phyloP scores from a whole-genome alignment of 2,113 vertebrate species.

The Abramis brama region DNA sequence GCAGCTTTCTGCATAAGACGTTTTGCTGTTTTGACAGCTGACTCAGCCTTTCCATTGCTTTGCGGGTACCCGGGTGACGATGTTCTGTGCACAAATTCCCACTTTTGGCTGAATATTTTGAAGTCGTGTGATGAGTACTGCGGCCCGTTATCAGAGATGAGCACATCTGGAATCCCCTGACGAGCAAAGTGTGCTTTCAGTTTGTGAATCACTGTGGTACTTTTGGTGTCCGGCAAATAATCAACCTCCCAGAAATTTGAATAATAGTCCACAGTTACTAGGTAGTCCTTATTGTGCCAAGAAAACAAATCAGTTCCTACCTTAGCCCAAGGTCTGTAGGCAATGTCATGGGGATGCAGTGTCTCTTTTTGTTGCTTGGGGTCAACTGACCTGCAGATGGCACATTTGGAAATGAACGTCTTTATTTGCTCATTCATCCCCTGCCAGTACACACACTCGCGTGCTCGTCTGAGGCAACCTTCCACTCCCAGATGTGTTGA shows the following conservation, averaged over 20 bases:
- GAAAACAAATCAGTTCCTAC: constrained; percentile 41
- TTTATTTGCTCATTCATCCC: constrained; percentile 48
- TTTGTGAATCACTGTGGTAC: constrained; percentile 45
- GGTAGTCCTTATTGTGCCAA: constrained; percentile 33
- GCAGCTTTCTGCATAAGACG: constrained; percentile 23
- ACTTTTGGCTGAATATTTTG: constrained; percentile 12
- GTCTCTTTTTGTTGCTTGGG: constrained; percentile 35
- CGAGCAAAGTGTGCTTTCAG: constrained; percentile 49
- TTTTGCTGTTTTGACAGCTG: constrained; percentile 36
- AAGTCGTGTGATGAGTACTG: constrained; percentile 34
- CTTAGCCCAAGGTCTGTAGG: constrained; percentile 41
- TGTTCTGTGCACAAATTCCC: constrained; percentile 43
- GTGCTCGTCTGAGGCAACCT: constrained; percentile 36
- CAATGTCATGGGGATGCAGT: constrained; percentile 32
- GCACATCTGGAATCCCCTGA: constrained; percentile 27
- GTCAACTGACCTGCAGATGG: constrained; percentile 34
- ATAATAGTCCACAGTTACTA: constrained; percentile 47
- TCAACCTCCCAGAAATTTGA: constrained; percentile 51
- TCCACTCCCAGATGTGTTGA: constrained; percentile 43
- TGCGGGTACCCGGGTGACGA: constrained; percentile 36
- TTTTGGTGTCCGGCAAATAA: constrained; percentile 44
- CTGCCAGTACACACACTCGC: constrained; percentile 41
- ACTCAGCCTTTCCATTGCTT: constrained; percentile 33
- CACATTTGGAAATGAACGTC: constrained; percentile 38
- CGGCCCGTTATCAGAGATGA: constrained; percentile 43